These are phyloP conservation scores for Opisthograptis luteolata DNA, from an alignment of 2,888 invertebrate species.

Conservation along the genomic window DNA sequence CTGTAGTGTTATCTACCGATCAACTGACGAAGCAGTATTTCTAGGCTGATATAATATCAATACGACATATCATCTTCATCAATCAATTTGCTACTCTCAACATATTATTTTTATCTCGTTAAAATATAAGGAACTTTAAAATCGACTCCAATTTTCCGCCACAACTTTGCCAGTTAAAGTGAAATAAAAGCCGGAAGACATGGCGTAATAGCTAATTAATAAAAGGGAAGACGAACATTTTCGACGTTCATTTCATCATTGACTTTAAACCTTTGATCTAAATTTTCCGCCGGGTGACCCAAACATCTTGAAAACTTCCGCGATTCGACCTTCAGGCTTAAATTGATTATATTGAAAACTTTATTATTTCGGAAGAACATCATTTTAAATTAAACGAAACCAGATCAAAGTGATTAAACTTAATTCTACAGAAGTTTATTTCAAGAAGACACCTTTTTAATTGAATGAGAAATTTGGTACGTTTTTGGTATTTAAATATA, in stretches of 20 bases:
- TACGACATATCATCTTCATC: too few species aligned
- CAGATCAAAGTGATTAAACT: slow-evolving; percentile 1
- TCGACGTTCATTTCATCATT: slow-evolving; percentile 31
- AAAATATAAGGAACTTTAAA: slow-evolving; percentile 4
- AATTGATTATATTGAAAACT: slow-evolving; percentile 35
- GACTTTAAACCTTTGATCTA: slow-evolving; percentile 35
- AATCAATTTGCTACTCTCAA: slow-evolving; percentile 3
- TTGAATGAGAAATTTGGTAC: neutral
- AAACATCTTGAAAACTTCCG: slow-evolving; percentile 34
- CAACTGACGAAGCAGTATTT: too few species aligned
- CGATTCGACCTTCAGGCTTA: slow-evolving; percentile 22
- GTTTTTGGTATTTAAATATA: neutral
- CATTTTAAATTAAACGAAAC: slow-evolving; percentile 23
- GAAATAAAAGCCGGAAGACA: slow-evolving; percentile 21
- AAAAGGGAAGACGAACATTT: slow-evolving; percentile 23
- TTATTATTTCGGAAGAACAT: slow-evolving; percentile 24
- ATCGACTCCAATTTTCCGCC: slow-evolving; percentile 8
- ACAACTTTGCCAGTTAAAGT: slow-evolving; percentile 7
- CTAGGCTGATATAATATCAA: too few species aligned
- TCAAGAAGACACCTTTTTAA: neutral
- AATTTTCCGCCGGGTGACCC: slow-evolving; percentile 34
- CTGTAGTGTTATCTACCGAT: too few species aligned
- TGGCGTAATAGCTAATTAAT: slow-evolving; percentile 27
- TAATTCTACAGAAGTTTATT: neutral
- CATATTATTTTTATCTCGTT: neutral